Conservation (phyloP, 2,797 vertebrate genomes). For the Peromyscus nudipes region DNA sequence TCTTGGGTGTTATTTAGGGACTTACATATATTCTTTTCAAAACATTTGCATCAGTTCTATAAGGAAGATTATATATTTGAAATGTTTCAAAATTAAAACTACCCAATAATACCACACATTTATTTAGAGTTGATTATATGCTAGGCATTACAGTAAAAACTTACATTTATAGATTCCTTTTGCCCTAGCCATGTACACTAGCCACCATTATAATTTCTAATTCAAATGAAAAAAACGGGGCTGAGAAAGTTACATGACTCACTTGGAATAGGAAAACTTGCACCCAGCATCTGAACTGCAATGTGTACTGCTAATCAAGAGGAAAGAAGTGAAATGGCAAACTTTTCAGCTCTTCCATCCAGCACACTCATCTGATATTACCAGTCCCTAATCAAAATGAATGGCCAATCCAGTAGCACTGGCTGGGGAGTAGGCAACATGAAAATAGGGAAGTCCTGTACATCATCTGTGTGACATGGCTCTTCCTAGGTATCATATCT, state of each 20-base stretch:
- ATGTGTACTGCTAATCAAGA: neutral
- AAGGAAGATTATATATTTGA: conserved; percentile 28
- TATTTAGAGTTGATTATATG: conserved; percentile 57
- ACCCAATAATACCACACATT: conserved; percentile 21
- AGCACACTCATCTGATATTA: neutral
- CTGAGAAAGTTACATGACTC: conserved; percentile 49
- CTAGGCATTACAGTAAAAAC: conserved; percentile 23
- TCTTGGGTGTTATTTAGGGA: neutral
- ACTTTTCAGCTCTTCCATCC: no score
- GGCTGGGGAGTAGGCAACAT: neutral
- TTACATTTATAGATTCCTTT: conserved; percentile 12
- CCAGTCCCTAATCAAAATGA: neutral
- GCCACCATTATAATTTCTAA: conserved; percentile 54
- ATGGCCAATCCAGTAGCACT: neutral
- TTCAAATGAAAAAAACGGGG: conserved; percentile 12
- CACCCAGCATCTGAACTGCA: neutral
- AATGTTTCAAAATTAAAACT: conserved; percentile 60
- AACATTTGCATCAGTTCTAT: conserved; percentile 37
- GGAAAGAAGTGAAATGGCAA: neutral
- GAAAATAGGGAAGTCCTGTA: neutral
- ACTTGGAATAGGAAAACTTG: neutral
- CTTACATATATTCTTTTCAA: neutral
- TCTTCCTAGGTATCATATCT: neutral
- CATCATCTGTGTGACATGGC: neutral
- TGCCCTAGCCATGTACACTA: conserved; percentile 1